Conservation (phyloP, 2,888 invertebrate species). For the Pomacea canaliculata region DNA sequence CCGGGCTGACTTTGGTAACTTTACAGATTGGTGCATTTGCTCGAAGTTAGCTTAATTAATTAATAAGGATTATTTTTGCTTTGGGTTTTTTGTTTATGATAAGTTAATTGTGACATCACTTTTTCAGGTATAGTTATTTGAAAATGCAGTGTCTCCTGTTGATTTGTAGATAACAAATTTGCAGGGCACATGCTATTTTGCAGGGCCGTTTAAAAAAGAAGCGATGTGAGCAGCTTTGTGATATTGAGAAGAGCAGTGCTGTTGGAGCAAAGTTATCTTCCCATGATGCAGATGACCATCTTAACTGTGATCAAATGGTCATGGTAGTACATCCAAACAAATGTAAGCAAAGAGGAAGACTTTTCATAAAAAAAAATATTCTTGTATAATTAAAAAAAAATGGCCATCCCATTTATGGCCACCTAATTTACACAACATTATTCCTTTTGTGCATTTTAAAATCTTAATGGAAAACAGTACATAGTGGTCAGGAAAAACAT, state of each 20-base stretch:
- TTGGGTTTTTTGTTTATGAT: no score
- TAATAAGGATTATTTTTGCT: no score
- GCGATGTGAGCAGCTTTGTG: slow-evolving; percentile 30
- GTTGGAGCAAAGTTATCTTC: slow-evolving; percentile 32
- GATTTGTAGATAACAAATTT: no score
- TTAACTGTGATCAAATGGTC: slow-evolving; percentile 32
- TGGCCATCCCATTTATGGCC: background rate
- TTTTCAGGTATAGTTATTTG: no score
- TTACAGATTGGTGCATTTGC: no score
- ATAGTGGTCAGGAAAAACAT: no score
- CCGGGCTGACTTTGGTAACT: no score
- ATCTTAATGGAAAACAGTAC: no score
- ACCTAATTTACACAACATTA: background rate
- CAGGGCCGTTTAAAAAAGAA: slow-evolving; percentile 31
- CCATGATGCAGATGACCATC: slow-evolving; percentile 24
- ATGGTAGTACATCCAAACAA: slow-evolving; percentile 38
- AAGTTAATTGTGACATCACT: no score
- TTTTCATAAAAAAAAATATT: background rate
- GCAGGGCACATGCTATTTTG: no score
- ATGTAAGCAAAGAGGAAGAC: slow-evolving; percentile 23
- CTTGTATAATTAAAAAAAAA: background rate
- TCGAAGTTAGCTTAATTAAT: no score
- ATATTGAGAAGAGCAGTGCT: slow-evolving; percentile 27
- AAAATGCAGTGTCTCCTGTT: no score
- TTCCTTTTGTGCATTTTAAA: background rate